Base-by-base conservation (phyloP, 2,797 vertebrate genomes). In the Erpetoichthys calabaricus region DNA sequence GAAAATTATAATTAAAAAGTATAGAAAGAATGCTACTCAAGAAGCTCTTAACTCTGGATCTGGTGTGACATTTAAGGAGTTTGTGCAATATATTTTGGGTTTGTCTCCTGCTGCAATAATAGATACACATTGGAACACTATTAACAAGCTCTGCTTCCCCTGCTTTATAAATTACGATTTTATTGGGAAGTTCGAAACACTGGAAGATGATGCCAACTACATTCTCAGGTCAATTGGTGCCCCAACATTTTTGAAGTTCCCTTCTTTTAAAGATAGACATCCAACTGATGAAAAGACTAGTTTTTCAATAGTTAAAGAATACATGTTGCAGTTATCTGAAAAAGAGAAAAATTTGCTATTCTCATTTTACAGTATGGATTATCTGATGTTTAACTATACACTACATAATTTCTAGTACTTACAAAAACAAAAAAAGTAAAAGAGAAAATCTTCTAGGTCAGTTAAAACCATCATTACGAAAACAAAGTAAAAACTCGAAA, bases 351-450 rank as follows among this genome's bases (percentile, higher is more conserved):
- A 82, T 53, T 59, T 75, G 62, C 68, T 73, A 67, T 83, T 83
- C 1, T 58, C 80, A 45, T 86, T 87, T 62, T 86, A 86, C 70
- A 76, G 75, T 57, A 67, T 85, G 65, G 83, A 87, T 72, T 85
- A 86, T 67, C 73, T 84, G 70, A 85, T 86, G 80, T 87, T 87
- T 75, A 86, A 86, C 74, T 86, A 87, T 57, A 81, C 80, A 51
- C 25, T 25, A 25, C 25, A 25, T 25, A 25, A 25, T 25, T 25
- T 25, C 25, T 25, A 25, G 25, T 25, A 25, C 25, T 25, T 25
- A 25, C 25, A 25, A 25, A 25, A 25, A 1, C 25, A 25, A 25
- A 25, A n/a, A 25, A 25, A 25, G 25, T 25, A 25, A 25, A 25
- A 25, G 25, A 25, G 25, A 25, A 25, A 25, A 25, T 25, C 25